These are phyloP conservation scores for Leucoptera coffeella DNA, from an alignment of 2,888 invertebrate species.

Conservation along the genomic window DNA sequence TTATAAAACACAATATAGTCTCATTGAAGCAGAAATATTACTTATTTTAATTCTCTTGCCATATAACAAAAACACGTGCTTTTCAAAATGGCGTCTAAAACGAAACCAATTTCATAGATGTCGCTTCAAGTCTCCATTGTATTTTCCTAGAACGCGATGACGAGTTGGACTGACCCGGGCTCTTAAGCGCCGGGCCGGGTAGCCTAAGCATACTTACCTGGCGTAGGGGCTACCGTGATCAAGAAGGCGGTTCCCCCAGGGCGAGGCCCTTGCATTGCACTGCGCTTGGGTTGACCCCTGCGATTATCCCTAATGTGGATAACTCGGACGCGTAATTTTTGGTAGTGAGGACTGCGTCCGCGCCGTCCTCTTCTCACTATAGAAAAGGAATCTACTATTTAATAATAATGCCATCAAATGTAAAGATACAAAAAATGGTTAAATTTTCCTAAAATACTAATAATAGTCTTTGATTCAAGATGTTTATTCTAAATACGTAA, in stretches of 20 bases:
- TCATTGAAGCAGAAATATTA: too few species aligned
- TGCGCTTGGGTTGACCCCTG: slow-evolving; percentile 5
- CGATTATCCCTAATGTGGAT: slow-evolving; percentile 6
- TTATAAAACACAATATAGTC: too few species aligned
- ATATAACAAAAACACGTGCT: too few species aligned
- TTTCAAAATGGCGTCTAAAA: too few species aligned
- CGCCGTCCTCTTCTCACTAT: slow-evolving; percentile 5
- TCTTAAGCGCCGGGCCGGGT: neutral
- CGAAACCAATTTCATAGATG: too few species aligned
- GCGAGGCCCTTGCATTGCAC: slow-evolving; percentile 5
- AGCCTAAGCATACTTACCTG: slow-evolving; percentile 9
- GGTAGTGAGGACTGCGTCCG: slow-evolving; percentile 6
- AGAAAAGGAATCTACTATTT: too few species aligned
- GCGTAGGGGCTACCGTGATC: slow-evolving; percentile 7
- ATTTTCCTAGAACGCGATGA: slow-evolving; percentile 3
- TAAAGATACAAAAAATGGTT: too few species aligned
- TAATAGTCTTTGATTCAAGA: too few species aligned
- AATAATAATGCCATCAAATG: too few species aligned
- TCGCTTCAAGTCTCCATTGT: neutral
- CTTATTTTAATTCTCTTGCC: too few species aligned
- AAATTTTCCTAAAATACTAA: too few species aligned
- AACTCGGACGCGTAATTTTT: slow-evolving; percentile 6
- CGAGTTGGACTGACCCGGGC: neutral
- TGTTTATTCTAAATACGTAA: too few species aligned
- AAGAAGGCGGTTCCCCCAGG: slow-evolving; percentile 7